Evolutionary conservation across 2,888 invertebrate species (phyloP), one percentile per base, ranked within the genome.

Genomic region (Scaptomyza reducta): DNA sequence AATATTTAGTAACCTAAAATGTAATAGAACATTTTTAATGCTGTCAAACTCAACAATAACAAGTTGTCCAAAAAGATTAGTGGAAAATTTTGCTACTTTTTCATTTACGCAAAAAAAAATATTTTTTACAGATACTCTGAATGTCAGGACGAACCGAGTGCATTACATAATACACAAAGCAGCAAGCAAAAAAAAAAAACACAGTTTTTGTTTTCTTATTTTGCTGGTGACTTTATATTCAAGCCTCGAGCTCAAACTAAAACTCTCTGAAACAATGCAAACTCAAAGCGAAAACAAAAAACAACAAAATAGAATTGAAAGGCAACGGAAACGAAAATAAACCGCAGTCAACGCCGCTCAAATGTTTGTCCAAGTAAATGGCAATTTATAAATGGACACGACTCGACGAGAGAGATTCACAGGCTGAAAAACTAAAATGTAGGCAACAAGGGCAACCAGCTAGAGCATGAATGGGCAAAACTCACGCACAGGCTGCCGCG

Each of bases 381-480:
- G 46, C 46, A 64, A 55, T 55, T 55, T 74, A 70, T 63, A 74
- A 74, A 81, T 62, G 62, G 61, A 55, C 35, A 63, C 63, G 64
- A 67, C 63, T 10, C 40, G 33, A 53, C 16, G 62, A 61, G 67
- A 61, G 38, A 40, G 40, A 40, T 70, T 80, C 73, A 16, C 63
- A 58, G 47, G 44, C 49, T 41, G 46, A 11, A 22, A 41, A 13
- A 46, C 45, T 10, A 29, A 29, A 35, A 31, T 31, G 29, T 27
- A 31, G 29, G 11, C 14, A 47, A 49, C n/a, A n/a, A 31, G 31
- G 31, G 31, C 6, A 13, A n/a, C 35, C 10, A 16, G 54, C 44
- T 54, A 27, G 4, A 33, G 33, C 61, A 45, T 73, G 70, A 85
- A 86, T 80, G 86, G 83, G 44, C 83, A 29, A 55, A 86, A 65